Conservation (phyloP, 2,888 invertebrate species). For the Sialis lutaria region DNA sequence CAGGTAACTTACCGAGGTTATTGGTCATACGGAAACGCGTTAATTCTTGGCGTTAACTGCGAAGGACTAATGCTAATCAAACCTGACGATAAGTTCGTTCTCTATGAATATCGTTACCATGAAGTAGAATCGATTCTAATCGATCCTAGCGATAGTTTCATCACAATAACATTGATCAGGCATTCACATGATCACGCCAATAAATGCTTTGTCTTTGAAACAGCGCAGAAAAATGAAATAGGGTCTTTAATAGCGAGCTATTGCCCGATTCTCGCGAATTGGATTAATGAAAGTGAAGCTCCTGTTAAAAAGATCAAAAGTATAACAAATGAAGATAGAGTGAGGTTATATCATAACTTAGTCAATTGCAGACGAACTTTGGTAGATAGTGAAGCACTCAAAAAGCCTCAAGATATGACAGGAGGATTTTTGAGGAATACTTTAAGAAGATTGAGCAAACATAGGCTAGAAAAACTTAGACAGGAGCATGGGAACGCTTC, state of each 20-base stretch:
- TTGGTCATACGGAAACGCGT: conserved; percentile 68
- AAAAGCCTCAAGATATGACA: conserved; percentile 66
- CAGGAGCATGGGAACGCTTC: conserved; percentile 43
- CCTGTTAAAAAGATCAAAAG: conserved; percentile 38
- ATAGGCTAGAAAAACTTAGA: conserved; percentile 60
- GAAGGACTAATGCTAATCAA: conserved; percentile 85
- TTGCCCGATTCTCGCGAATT: conserved; percentile 67
- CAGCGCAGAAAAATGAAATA: conserved; percentile 76
- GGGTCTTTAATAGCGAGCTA: conserved; percentile 86
- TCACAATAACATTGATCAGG: conserved; percentile 73
- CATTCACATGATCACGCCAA: conserved; percentile 44
- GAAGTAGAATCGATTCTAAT: conserved; percentile 83
- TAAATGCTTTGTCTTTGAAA: conserved; percentile 88
- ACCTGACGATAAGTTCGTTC: conserved; percentile 78
- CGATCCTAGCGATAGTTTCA: conserved; percentile 82
- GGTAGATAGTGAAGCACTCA: conserved; percentile 64
- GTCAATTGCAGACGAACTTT: conserved; percentile 66
- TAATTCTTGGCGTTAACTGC: conserved; percentile 72
- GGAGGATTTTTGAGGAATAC: conserved; percentile 83
- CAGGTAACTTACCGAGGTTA: conserved; percentile 85
- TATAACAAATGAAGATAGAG: conserved; percentile 77
- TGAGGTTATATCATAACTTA: conserved; percentile 73
- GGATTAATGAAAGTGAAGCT: conserved; percentile 58
- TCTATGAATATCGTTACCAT: conserved; percentile 78
- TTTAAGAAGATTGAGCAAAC: conserved; percentile 66